Evolutionary conservation across 2,888 invertebrate genomes (phyloP).

Genomic region (Cynaeus angustus): DNA sequence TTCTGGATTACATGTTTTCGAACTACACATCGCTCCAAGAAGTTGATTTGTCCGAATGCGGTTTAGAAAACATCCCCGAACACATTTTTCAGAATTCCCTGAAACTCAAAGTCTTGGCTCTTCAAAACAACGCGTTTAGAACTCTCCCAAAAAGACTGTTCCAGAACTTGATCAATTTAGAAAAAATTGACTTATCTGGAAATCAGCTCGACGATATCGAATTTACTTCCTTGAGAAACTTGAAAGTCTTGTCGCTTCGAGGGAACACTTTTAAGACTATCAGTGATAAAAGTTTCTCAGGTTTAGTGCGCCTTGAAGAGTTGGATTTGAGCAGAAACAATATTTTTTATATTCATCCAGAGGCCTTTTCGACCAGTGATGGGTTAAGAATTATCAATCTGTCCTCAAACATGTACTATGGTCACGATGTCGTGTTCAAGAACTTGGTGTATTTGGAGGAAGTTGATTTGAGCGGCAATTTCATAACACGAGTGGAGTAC

Average conservation of each 20-base stretch:
- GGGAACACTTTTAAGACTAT: neutral
- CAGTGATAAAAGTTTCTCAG: neutral
- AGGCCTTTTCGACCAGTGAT: slow-evolving; percentile 7
- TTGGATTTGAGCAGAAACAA: slow-evolving; percentile 10
- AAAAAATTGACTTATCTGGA: slow-evolving; percentile 6
- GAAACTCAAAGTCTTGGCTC: neutral
- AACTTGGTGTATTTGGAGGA: slow-evolving; percentile 3
- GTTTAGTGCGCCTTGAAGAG: slow-evolving; percentile 14
- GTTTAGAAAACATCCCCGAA: neutral
- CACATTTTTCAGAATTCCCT: neutral
- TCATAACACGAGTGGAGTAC: slow-evolving; percentile 5
- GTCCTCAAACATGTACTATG: neutral
- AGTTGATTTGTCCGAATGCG: slow-evolving; percentile 5
- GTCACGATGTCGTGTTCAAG: neutral
- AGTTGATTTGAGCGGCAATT: slow-evolving; percentile 14
- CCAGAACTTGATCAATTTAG: neutral
- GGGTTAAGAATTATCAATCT: slow-evolving; percentile 10
- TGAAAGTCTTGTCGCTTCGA: slow-evolving; percentile 2
- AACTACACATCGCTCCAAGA: neutral
- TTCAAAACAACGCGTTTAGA: neutral
- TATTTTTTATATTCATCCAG: neutral
- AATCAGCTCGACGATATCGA: neutral
- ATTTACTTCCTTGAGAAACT: neutral
- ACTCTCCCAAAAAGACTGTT: neutral
- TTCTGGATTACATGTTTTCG: slow-evolving; percentile 3